These are phyloP conservation scores for Pipistrellus pipistrellus DNA, from an alignment of 2,797 vertebrate genomes.

Conservation along the genomic window DNA sequence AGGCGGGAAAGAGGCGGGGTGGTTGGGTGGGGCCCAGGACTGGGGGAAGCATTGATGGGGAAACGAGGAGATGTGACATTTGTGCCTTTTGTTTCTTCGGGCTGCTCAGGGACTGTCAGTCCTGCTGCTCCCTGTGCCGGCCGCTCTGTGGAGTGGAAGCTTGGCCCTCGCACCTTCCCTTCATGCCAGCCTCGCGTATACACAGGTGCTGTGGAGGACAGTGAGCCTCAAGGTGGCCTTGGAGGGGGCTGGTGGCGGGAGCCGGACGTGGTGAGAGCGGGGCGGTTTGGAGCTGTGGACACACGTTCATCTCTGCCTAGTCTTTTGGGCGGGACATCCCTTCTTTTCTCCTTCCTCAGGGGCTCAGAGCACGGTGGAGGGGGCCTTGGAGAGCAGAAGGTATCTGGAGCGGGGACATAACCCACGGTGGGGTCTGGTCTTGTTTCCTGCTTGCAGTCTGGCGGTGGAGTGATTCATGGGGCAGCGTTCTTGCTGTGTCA, in stretches of 20 bases:
- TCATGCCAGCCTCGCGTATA: neutral
- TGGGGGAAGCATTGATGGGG: neutral
- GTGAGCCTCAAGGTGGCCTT: neutral
- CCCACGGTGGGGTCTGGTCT: neutral
- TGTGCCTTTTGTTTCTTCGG: constrained; percentile 68
- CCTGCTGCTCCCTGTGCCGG: neutral
- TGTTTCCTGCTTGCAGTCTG: neutral
- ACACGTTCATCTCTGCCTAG: neutral
- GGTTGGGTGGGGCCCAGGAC: constrained; percentile 21
- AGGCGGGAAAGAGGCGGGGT: neutral
- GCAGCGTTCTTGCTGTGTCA: constrained; percentile 45
- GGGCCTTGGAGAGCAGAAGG: neutral
- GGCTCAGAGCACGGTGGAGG: rapidly evolving
- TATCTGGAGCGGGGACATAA: neutral
- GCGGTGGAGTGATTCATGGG: neutral
- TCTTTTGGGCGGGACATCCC: neutral
- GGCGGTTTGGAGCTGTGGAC: neutral
- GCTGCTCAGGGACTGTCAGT: constrained; percentile 37
- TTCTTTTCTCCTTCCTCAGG: neutral
- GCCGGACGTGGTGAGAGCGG: neutral
- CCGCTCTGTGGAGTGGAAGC: neutral
- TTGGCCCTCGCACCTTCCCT: neutral
- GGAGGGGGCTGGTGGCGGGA: neutral
- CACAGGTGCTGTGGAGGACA: neutral
- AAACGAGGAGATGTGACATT: constrained; percentile 54